phyloP scores from a whole-genome alignment of 2,797 vertebrate genomes.

The Falco naumanni region DNA sequence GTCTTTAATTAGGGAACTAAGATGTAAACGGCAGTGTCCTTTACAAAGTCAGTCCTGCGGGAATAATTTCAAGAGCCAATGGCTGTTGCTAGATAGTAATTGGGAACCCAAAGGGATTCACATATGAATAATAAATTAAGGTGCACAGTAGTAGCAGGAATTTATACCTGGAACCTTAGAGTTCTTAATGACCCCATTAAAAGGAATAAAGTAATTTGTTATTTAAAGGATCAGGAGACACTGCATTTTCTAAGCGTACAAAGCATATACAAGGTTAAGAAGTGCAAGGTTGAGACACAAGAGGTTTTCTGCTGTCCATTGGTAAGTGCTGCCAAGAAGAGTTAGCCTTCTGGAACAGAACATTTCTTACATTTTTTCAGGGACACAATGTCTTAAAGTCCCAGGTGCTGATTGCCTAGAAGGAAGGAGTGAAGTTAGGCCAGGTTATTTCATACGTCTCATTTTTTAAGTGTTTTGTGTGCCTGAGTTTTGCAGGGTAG shows the following conservation, averaged over 20 bases:
- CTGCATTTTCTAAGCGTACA: conserved; percentile 56
- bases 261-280: conserved; percentile 53
- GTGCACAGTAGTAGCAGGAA: conserved; percentile 58
- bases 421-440: conserved; percentile 21
- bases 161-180: conserved; percentile 63
- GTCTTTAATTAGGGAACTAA: conserved; percentile 76
- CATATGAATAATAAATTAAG: conserved; percentile 73
- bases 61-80: conserved; percentile 72
- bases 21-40: conserved; percentile 72
- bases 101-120: conserved; percentile 64
- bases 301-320: neutral
- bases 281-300: neutral
- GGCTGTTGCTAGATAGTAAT: conserved; percentile 65
- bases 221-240: conserved; percentile 66
- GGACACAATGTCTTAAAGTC: conserved; percentile 13
- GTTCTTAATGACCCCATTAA: conserved; percentile 67
- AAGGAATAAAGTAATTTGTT: conserved; percentile 70
- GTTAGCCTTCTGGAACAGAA: conserved; percentile 25
- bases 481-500: neutral
- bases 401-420: neutral
- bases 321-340: neutral
- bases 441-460: neutral
- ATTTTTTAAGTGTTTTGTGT: neutral
- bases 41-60: conserved; percentile 68
- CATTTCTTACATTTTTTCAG: conserved; percentile 23